Conservation (phyloP, 2,797 vertebrate species). For the Adelosebastes latens region DNA sequence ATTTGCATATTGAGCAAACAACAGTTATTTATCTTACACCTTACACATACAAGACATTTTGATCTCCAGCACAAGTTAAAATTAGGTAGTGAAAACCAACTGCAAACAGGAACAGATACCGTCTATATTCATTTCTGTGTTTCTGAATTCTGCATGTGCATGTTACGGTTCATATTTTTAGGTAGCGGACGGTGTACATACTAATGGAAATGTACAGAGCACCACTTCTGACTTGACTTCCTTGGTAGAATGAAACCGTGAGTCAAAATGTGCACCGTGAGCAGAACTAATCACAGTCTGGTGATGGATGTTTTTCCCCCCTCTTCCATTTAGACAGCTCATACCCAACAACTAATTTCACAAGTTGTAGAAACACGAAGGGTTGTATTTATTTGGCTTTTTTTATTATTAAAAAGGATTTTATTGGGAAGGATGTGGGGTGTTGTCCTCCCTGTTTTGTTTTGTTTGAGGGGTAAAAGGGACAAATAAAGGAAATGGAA, state of each 20-base stretch:
- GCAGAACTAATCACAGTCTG: background rate
- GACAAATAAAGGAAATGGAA: no score
- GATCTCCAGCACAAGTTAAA: background rate
- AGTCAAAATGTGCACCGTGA: conserved; percentile 17
- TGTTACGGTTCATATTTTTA: background rate
- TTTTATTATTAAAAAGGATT: background rate
- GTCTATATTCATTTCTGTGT: background rate
- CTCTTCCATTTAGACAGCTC: background rate
- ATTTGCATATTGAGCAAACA: rapidly evolving
- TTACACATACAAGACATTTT: background rate
- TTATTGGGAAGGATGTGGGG: background rate
- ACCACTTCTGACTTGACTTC: background rate
- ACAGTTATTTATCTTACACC: background rate
- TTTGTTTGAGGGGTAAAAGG: background rate
- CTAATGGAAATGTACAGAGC: conserved; percentile 1
- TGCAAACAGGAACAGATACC: background rate
- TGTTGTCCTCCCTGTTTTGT: background rate
- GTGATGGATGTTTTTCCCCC: background rate
- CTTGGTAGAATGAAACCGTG: conserved; percentile 24
- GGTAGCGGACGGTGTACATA: background rate
- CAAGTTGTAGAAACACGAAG: background rate
- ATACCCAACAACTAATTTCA: background rate
- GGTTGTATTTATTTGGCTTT: no score
- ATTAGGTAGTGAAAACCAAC: background rate
- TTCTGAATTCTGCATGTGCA: background rate